Base-by-base conservation (phyloP, 2,797 vertebrate species). In the Onychomys leucogaster region DNA sequence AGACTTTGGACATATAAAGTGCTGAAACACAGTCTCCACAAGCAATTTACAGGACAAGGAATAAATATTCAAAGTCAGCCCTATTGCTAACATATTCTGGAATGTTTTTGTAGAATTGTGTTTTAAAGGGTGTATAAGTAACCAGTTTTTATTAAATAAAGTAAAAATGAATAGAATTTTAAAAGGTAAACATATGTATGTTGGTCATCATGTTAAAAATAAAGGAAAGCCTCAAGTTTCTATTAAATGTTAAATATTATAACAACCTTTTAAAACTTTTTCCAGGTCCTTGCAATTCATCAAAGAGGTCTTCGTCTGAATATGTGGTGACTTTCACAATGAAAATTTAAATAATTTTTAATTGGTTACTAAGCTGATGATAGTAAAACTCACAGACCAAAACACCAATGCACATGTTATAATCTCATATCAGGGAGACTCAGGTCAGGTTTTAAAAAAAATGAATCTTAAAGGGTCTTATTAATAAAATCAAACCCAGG, bases 111-210 rank as follows among this genome's bases (percentile, higher is more conserved):
- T 71, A 71, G 59, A 89, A 78, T 21, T 80, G 0, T 0, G 32
- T 73, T 83, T 71, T 77, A 88, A 97, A 77, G 6, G 9, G 69
- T 85, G 63, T 29, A 82, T 7, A 78, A 85, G 46, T 14, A 75
- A 43, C 9, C 52, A 80, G 76, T 25, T 92, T 88, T 92, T 81
- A 67, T 87, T 96, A 73, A 37, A 92, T n/a, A 92, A 95, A 95
- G 92, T 89, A 3, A 81, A 92, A 95, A 92, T 85, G 67, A 73
- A 85, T 73, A 61, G 84, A 88, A 80, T 69, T 37, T 41, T 52
- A 21, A 91, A 82, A 55, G 46, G 34, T 43, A 91, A 82, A 93
- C 76, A 12, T 92, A 49, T 73, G 29, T 9, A 65, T 19, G 59
- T 25, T 81, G 41, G 6, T 16, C 57, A 83, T 17, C 84, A 65